Evolutionary conservation across 2,797 vertebrate genomes (phyloP).

Genomic region (Manis javanica): DNA sequence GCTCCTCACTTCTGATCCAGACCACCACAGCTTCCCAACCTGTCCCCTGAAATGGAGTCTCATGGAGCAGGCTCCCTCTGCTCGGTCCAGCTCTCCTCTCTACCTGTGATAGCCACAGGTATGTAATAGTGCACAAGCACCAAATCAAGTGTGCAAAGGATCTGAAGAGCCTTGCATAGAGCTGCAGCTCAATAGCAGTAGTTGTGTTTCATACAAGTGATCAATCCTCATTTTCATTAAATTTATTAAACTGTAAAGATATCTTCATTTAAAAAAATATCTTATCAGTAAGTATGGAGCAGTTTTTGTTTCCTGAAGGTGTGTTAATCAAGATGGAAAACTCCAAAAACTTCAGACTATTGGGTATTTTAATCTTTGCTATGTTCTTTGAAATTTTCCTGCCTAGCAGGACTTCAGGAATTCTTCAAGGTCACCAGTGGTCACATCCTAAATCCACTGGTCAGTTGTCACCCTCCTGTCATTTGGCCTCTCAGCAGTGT

Average conservation of each 20-base stretch:
- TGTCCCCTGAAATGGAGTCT: not conserved
- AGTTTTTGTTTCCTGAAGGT: not conserved
- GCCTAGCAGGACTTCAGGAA: not conserved
- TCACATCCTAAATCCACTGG: not conserved
- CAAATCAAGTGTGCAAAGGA: not conserved
- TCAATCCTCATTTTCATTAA: not conserved
- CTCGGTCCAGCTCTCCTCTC: not conserved
- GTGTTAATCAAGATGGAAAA: not conserved
- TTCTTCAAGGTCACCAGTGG: not conserved
- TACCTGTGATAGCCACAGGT: accelerated
- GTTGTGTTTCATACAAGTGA: not conserved
- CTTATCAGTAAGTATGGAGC: not conserved
- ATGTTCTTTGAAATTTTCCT: not conserved
- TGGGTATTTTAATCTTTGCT: not conserved
- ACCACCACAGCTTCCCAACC: accelerated
- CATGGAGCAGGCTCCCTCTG: not conserved
- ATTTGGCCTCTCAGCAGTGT: too few relatives aligned
- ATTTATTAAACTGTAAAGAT: not conserved
- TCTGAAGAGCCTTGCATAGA: not conserved
- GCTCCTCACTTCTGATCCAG: not conserved
- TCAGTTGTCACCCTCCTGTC: not conserved
- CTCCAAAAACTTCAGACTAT: not conserved
- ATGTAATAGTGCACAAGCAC: not conserved
- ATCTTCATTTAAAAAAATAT: not conserved
- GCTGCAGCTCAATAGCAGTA: not conserved